Evolutionary conservation across 2,797 vertebrate species (phyloP), one percentile per base, ranked within the genome.

Genomic region (Neostethus bicornis): DNA sequence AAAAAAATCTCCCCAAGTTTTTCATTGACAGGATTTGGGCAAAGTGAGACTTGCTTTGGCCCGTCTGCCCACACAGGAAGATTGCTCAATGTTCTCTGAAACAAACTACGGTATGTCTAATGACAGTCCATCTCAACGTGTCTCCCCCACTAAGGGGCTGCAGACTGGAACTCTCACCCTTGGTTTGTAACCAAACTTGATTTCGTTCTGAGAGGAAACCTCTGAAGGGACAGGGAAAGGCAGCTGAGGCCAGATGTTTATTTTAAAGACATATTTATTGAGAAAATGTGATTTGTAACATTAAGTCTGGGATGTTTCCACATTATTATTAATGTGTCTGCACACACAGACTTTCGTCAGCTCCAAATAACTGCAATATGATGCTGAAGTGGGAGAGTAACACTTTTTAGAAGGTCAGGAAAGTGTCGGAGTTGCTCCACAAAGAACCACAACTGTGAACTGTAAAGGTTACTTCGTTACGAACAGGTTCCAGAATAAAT

Each of bases 61-160:
- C 31, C 47, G 50, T 47, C 41, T 2, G 29, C 41, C 60, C 62
- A 43, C 60, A 62, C 43, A 49, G 61, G 59, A 50, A 61, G 31
- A 59, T 31, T 46, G 12, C 32, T 46, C 34, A 28, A 45, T 32
- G 9, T 51, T 32, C 48, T 34, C 4, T 1, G 14, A 17, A 44
- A 51, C n/a, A 11, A 51, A 32, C 12, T 26, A n/a, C 39, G 16
- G 1, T 12, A 1, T 20, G 10, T 23, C 5, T 11, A 2, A 8
- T 13, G 3, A 46, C n/a, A 12, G 16, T 14, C 13, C 3, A 20
- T 20, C 16, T 21, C 29, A 49, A 35, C n/a, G n/a, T n/a, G 49
- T 47, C 47, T 28, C 0, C 23, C 34, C 37, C 10, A 32, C 28
- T n/a, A n/a, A n/a, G n/a, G n/a, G n/a, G n/a, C n/a, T 34, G 31